These are phyloP conservation scores for Cebidichthys violaceus DNA, from an alignment of 2,113 vertebrate genomes.

Conservation along the genomic window DNA sequence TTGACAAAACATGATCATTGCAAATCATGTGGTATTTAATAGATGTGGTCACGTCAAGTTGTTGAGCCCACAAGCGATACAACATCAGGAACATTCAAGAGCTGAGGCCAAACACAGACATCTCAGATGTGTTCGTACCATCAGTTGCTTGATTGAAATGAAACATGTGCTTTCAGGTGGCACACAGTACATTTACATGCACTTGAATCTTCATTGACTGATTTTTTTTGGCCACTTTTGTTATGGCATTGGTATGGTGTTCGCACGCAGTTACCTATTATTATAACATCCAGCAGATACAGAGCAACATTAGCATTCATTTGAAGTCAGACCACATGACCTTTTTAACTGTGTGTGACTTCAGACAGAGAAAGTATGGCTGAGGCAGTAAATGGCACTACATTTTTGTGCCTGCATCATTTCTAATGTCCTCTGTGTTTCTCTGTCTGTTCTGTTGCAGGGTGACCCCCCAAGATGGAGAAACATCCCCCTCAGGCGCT, in stretches of 20 bases:
- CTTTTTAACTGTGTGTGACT: not conserved
- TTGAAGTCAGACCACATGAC: not conserved
- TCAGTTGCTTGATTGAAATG: not conserved
- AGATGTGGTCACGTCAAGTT: slow-evolving; percentile 25
- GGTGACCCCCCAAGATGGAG: slow-evolving; percentile 88
- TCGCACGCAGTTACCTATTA: not conserved
- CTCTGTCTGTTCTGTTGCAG: slow-evolving; percentile 75
- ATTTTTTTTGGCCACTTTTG: not conserved
- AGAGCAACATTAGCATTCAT: not conserved
- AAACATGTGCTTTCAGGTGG: not conserved
- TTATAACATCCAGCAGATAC: not conserved
- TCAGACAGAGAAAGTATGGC: not conserved
- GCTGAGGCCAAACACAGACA: not conserved
- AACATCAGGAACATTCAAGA: slow-evolving; percentile 9
- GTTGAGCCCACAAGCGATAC: slow-evolving; percentile 7
- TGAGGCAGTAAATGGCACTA: not conserved
- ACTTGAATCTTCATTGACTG: not conserved
- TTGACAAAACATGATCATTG: slow-evolving; percentile 28
- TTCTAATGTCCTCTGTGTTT: slow-evolving; percentile 12
- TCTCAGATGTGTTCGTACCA: not conserved
- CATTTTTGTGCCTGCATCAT: not conserved
- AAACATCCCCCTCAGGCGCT: slow-evolving; percentile 66
- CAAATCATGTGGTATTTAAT: slow-evolving; percentile 50
- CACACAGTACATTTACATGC: not conserved
- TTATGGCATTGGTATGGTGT: not conserved